A percentile compares a stretch with the other conserved stretches of the same genome.
These are phyloP conservation scores for Hyalella azteca DNA, from an alignment of 2,888 invertebrate species.

Conservation along the genomic window DNA sequence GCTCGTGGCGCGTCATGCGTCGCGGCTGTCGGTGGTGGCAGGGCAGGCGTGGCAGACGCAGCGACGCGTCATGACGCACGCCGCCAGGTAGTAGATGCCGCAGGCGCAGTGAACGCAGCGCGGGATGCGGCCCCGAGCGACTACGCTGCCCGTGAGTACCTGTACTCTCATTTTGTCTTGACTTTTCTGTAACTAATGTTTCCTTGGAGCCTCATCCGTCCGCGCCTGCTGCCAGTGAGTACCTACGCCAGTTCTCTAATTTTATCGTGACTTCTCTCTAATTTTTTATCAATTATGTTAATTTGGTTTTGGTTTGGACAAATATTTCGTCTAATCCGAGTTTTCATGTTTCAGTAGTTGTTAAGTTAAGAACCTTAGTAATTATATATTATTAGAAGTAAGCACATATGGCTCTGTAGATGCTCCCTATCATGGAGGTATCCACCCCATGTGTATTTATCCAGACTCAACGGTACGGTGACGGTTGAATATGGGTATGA, in stretches of 20 bases:
- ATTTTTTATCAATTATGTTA: background rate
- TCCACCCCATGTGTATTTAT: background rate
- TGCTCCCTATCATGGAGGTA: background rate
- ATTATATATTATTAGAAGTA: background rate
- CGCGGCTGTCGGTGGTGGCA: conserved; percentile 38
- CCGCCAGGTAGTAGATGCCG: conserved; percentile 43
- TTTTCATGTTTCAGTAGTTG: background rate
- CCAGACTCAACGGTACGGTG: background rate
- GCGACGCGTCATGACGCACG: conserved; percentile 38
- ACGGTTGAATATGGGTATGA: too few relatives aligned
- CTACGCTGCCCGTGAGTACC: conserved; percentile 13
- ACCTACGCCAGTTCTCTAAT: background rate
- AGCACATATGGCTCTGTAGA: background rate
- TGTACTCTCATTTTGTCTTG: background rate
- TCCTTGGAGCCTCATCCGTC: background rate
- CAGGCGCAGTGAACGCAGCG: conserved; percentile 39
- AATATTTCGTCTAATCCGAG: background rate
- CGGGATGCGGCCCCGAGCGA: conserved; percentile 40
- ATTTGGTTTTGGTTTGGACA: background rate
- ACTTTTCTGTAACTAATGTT: background rate
- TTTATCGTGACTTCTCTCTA: background rate
- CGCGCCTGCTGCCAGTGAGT: background rate
- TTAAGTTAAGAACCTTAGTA: background rate
- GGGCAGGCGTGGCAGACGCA: conserved; percentile 44
- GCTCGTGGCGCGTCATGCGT: conserved; percentile 46